Percentiles rank a stretch among this genome's conserved stretches.
These are phyloP conservation scores for Caretta caretta DNA, from an alignment of 2,113 vertebrate genomes.

Conservation along the genomic window DNA sequence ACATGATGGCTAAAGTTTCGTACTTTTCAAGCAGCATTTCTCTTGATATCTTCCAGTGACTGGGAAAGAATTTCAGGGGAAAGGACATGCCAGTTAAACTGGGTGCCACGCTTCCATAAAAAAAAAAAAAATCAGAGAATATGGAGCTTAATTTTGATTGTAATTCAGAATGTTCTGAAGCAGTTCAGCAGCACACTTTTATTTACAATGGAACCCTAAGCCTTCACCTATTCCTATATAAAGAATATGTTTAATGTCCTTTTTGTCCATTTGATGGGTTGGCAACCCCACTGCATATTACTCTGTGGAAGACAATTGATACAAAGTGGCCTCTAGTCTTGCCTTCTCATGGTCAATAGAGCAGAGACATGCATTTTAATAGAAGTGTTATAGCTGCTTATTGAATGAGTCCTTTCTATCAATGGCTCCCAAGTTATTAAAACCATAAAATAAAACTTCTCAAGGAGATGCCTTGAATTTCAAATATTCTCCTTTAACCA, in stretches of 20 bases:
- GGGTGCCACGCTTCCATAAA: background rate
- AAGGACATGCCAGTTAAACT: background rate
- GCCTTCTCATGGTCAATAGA: background rate
- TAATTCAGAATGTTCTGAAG: background rate
- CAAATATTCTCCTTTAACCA: conserved; percentile 30
- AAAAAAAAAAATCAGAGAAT: background rate
- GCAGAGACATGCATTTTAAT: background rate
- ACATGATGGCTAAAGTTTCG: background rate
- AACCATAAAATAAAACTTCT: background rate
- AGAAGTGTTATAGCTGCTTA: background rate
- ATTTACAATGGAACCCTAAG: accelerated
- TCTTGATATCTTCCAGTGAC: background rate
- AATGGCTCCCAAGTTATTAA: background rate
- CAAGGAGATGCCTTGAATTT: conserved; percentile 11
- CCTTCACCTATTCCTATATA: background rate
- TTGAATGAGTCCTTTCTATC: background rate
- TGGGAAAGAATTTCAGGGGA: background rate
- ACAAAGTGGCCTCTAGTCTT: background rate
- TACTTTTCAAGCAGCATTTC: background rate
- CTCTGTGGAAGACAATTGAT: background rate
- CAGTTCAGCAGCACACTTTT: background rate
- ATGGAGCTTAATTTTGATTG: background rate
- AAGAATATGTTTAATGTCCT: background rate
- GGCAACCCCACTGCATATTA: background rate
- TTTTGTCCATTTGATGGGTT: background rate